Base-by-base conservation (phyloP, 2,888 invertebrate species). In the Uropetala carovei region DNA sequence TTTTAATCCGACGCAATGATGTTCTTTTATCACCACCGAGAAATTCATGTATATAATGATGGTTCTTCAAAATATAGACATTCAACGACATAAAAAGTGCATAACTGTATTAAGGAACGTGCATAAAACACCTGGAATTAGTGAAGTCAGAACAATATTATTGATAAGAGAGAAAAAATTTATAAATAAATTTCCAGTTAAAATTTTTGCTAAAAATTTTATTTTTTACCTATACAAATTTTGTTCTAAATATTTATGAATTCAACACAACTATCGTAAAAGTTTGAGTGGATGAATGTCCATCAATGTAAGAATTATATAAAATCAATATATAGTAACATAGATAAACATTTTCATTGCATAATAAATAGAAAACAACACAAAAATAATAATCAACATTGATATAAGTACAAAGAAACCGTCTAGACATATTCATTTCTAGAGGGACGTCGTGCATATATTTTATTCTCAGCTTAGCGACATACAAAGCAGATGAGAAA, bases 321-420 rank as follows among this genome's bases (percentile, higher is more conserved):
- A 89, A 89, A 89, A 89, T 89, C 89, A 89, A 68, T 89, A 89
- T 43, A 89, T 89, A 68, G 60, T 89, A 89, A 89, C 89, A 64
- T 64, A 89, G 89, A 89, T 89, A 89, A 89, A 89, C 89, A 89
- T 89, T 89, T 83, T 89, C 60, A 64, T 89, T 89, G 89, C 89
- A 89, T 64, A 89, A 89, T 89, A 89, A 89, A 89, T 89, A 89
- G 60, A 64, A 89, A 89, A 68, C 68, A 89, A 89, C 89, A 64
- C 18, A 27, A 64, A 89, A 89, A 89, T 89, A 89, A 89, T 89
- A 43, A 18, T 64, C 89, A 89, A 89, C 89, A 89, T 89, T 89
- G 58, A 64, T 56, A 89, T 89, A 89, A 89, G 68, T 64, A 89
- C 89, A 89, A 89, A 43, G 89, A 60, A 64, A 89, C 64, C 64